Base-by-base conservation (phyloP, 2,797 vertebrate species). In the Serranus cabrilla region DNA sequence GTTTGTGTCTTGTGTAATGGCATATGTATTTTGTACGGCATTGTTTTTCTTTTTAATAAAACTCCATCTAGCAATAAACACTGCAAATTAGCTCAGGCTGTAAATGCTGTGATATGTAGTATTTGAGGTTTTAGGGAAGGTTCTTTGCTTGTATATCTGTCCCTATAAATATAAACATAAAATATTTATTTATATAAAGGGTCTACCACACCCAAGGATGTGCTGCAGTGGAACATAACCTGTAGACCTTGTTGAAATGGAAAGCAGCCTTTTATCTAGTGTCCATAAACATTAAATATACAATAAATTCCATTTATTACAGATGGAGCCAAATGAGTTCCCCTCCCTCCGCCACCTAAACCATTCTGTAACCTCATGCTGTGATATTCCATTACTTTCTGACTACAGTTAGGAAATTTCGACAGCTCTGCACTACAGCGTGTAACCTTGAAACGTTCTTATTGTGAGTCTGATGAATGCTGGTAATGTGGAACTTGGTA, bases 391-490 rank as follows among this genome's bases (percentile, higher is more conserved):
- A 91, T 91, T 91, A 89, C 82, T 77, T 87, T 79, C 84, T 60
- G 75, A 61, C 75, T 79, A 76, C 78, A 81, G 77, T 81, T 61
- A 71, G 74, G 81, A 83, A 76, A 75, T 76, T 76, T 80, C 57
- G 11, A 85, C 75, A 79, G 74, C 78, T 64, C 56, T 23, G 63
- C 80, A 27, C 59, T 74, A 67, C 73, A 75, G 51, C 59, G 64
- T 72, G 59, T 89, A 87, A 90, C 92, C 91, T 93, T 93, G 89
- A 86, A 87, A 91, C 59, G 80, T 83, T 81, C 81, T 87, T 89
- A 84, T 76, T 76, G 84, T 71, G 81, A 80, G 78, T 68, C 82
- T 91, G 91, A 92, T 91, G 78, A 90, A 92, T 92, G 90, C 54
- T 82, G 52, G 80, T 89, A 79, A 91, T 87, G 83, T 88, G 83